A percentile compares a stretch with the other conserved stretches of the same genome.
phyloP scores from a whole-genome alignment of 2,113 vertebrate genomes.

The Gobius niger region DNA sequence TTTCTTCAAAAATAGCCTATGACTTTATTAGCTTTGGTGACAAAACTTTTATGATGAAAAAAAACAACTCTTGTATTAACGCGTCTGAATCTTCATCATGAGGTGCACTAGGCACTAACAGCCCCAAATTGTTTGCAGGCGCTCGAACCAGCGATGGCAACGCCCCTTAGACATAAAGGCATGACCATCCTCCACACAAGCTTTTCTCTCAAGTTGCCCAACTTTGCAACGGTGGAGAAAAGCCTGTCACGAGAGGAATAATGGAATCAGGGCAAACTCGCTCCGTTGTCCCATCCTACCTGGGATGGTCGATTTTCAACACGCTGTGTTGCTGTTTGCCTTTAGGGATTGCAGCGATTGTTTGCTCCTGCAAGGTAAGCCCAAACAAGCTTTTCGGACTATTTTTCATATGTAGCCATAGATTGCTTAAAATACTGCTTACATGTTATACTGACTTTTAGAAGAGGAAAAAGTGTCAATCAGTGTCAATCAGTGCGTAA shows the following conservation, averaged over 20 bases:
- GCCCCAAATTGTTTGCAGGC: background rate
- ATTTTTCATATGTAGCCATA: background rate
- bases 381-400: background rate
- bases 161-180: slow-evolving; percentile 5
- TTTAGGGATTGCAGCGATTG: slow-evolving; percentile 64
- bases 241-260: background rate
- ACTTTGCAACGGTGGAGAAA: background rate
- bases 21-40: too few relatives aligned
- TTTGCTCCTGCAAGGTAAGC: slow-evolving; percentile 67
- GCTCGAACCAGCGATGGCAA: background rate
- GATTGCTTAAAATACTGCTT: too few relatives aligned
- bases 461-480: too few relatives aligned
- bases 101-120: background rate
- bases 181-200: background rate
- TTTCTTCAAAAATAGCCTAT: too few relatives aligned
- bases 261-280: slow-evolving; percentile 49
- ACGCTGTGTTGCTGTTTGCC: slow-evolving; percentile 66
- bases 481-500: too few relatives aligned
- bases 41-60: too few relatives aligned
- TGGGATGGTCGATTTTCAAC: slow-evolving; percentile 66
- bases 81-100: too few relatives aligned
- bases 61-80: too few relatives aligned
- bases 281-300: slow-evolving; percentile 34
- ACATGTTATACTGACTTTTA: too few relatives aligned
- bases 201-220: background rate